Evolutionary conservation across 2,888 invertebrate genomes (phyloP).

Genomic region (Pasiphila rectangulata): DNA sequence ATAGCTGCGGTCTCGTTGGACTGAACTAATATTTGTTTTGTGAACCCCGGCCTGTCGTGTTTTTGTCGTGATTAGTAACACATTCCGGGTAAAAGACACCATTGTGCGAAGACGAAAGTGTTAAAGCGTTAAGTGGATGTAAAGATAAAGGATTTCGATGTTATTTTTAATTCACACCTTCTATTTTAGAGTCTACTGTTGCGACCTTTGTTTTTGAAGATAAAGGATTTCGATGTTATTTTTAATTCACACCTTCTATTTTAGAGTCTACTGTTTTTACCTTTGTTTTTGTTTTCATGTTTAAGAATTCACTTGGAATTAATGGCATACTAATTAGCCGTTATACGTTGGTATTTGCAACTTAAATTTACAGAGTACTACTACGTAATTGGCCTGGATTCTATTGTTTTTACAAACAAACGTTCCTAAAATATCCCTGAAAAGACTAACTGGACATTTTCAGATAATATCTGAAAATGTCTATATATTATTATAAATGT

Average conservation of each 20-base stretch:
- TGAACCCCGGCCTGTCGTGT: slow-evolving; percentile 38
- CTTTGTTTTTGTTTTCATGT: too few species aligned
- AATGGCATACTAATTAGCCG: too few species aligned
- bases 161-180: slow-evolving; percentile 28
- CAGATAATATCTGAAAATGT: too few species aligned
- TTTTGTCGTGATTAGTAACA: slow-evolving; percentile 42
- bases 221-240: slow-evolving; percentile 18
- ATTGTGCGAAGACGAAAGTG: slow-evolving; percentile 28
- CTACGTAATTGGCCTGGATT: too few species aligned
- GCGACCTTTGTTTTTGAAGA: not conserved
- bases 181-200: not conserved
- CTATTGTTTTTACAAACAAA: too few species aligned
- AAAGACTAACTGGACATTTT: too few species aligned
- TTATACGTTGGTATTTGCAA: too few species aligned
- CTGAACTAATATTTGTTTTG: slow-evolving; percentile 62
- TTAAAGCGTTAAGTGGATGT: slow-evolving; percentile 27
- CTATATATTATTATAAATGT: too few species aligned
- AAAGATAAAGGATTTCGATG: slow-evolving; percentile 16
- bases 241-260: slow-evolving; percentile 23
- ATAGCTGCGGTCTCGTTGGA: slow-evolving; percentile 45
- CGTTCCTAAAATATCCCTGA: too few species aligned
- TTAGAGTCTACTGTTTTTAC: not conserved
- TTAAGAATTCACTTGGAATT: too few species aligned
- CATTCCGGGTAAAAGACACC: slow-evolving; percentile 37
- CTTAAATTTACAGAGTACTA: too few species aligned